Base-by-base conservation (phyloP, 2,113 vertebrate genomes). In the Clarias magur region DNA sequence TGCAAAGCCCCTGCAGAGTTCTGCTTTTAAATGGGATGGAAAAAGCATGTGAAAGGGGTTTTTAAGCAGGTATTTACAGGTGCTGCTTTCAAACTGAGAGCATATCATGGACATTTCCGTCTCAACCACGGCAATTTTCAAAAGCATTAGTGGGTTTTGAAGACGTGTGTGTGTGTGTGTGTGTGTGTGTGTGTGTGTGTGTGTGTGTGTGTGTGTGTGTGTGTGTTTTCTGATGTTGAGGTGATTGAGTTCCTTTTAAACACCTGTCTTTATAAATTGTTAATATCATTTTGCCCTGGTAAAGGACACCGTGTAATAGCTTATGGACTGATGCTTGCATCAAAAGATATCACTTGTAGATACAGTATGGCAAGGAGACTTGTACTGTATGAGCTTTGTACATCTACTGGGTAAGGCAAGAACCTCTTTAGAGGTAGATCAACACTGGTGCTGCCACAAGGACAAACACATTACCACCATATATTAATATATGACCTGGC, bases 1-100 rank as follows among this genome's bases (percentile, higher is more conserved):
- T 88, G 84, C 27, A 81, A 68, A 81, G 59, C 38, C 67, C 73
- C 80, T 53, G 59, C 34, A 70, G 79, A 23, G 34, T 67, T 81
- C 42, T 56, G 42, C 67, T 88, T 86, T 83, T 73, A 60, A 25
- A 79, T 70, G 30, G 30, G 16, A 67, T 78, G 54, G 80, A 27
- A 48, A 70, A 82, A 30, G 62, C 63, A 63, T 75, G 62, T 85
- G 54, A 89, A 85, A 85, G 59, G 56, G 27, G 54, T n/a, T 78
- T 42, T 48, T 85, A 86, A 57, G 70, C 67, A 82, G 65, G 83
- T 76, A 81, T 89, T 84, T 80, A 87, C 78, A 82, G 72, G 70
- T 63, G 80, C 67, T 68, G 67, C 68, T 21, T 84, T 56, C 38
- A 70, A 84, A 83, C 56, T 65, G 48, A 75, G 25, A 81, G 27